Conservation (phyloP, 1,140 invertebrate species). For the Phymorhynchus buccinoides region DNA sequence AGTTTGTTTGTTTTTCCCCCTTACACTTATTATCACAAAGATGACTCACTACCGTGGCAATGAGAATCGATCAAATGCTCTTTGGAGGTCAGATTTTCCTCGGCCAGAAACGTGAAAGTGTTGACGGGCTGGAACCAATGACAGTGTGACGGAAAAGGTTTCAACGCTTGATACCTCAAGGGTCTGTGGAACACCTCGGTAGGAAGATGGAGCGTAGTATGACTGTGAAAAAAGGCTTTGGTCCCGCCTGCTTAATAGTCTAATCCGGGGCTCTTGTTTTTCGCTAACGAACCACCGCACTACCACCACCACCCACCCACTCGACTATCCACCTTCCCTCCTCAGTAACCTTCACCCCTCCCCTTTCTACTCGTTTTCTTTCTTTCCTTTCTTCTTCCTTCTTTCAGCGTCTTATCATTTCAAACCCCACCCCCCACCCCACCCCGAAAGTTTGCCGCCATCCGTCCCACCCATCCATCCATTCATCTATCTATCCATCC, state of each 20-base stretch:
- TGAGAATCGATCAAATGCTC: not conserved
- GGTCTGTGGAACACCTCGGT: no score
- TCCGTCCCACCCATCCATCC: no score
- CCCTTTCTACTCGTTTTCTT: not conserved
- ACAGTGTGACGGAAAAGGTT: not conserved
- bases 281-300: not conserved
- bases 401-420: not conserved
- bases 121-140: not conserved
- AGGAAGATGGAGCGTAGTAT: not conserved
- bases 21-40: not conserved
- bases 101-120: not conserved
- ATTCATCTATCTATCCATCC: no score
- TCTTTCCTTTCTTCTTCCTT: not conserved
- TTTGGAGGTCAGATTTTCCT: not conserved
- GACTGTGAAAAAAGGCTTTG: slow-evolving; percentile 20
- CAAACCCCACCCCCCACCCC: not conserved
- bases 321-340: not conserved
- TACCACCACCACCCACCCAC: not conserved
- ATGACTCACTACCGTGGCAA: not conserved
- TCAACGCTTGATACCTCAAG: no score
- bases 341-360: not conserved
- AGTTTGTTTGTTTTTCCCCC: no score
- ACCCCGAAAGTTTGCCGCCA: no score
- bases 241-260: not conserved
- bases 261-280: not conserved